These are phyloP conservation scores for Rhipidura dahli DNA, from an alignment of 2,113 vertebrate species.

Conservation along the genomic window DNA sequence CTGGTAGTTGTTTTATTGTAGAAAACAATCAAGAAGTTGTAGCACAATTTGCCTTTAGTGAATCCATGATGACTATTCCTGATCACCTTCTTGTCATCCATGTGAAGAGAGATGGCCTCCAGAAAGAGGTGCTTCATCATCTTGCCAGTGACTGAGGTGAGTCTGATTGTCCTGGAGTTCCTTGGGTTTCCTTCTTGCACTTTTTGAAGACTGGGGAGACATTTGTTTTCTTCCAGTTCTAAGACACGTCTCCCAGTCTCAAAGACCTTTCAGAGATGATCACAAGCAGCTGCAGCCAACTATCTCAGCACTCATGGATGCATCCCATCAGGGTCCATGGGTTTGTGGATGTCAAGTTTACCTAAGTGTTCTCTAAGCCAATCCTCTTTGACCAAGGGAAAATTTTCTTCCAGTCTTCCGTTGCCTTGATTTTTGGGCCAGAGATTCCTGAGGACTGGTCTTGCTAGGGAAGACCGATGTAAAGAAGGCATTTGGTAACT, in stretches of 20 bases:
- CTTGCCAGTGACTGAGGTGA: not conserved
- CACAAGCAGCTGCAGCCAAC: not conserved
- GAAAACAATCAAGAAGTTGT: not conserved
- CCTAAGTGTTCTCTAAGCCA: not conserved
- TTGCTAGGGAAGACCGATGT: fast-evolving
- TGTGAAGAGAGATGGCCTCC: not conserved
- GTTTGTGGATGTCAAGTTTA: not conserved
- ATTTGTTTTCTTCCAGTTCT: not conserved
- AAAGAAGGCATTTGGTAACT: not conserved
- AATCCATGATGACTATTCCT: not conserved
- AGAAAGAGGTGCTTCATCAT: not conserved
- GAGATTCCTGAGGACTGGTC: not conserved
- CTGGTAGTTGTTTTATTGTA: not conserved
- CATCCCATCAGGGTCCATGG: not conserved
- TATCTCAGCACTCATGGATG: not conserved
- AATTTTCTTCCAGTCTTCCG: not conserved
- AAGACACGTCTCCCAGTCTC: not conserved
- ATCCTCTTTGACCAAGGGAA: not conserved
- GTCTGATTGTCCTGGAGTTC: not conserved
- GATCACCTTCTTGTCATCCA: not conserved
- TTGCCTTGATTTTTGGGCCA: not conserved
- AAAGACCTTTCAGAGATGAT: fast-evolving
- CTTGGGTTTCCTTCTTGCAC: not conserved
- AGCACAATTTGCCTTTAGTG: not conserved
- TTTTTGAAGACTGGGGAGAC: not conserved